Percentiles rank a stretch among this genome's conserved stretches.
Conservation (phyloP, 2,888 invertebrate genomes). For the Cantharis rufa region DNA sequence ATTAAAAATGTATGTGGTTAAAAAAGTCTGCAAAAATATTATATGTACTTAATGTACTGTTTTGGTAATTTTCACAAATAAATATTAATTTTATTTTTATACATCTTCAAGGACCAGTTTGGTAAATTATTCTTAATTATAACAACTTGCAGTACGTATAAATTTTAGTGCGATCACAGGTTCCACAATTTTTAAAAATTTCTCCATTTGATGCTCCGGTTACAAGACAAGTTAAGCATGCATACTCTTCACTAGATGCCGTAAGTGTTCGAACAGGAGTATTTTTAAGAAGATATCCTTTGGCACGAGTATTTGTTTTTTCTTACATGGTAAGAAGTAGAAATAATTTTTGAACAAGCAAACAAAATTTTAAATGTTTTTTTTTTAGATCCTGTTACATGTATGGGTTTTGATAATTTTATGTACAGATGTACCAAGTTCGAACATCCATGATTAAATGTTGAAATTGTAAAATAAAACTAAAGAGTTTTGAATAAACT, state of each 20-base stretch:
- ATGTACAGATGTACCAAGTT: constrained; percentile 63
- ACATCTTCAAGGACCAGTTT: background rate
- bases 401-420: constrained; percentile 82
- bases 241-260: constrained; percentile 75
- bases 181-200: constrained; percentile 73
- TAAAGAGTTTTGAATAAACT: background rate
- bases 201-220: constrained; percentile 78
- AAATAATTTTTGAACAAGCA: constrained; percentile 19
- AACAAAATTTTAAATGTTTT: constrained; percentile 9
- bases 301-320: constrained; percentile 80
- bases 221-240: constrained; percentile 74
- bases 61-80: background rate
- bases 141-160: background rate
- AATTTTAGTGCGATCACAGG: constrained; percentile 61
- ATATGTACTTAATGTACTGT: too few species aligned
- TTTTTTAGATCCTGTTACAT: constrained; percentile 71
- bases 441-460: background rate
- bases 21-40: too few species aligned
- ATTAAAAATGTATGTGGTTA: too few species aligned
- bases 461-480: background rate
- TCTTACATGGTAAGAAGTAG: constrained; percentile 74
- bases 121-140: background rate
- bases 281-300: constrained; percentile 79
- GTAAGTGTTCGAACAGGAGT: constrained; percentile 79
- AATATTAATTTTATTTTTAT: background rate